Base-by-base conservation (phyloP, 2,113 vertebrate genomes). In the Vireo altiloquus region DNA sequence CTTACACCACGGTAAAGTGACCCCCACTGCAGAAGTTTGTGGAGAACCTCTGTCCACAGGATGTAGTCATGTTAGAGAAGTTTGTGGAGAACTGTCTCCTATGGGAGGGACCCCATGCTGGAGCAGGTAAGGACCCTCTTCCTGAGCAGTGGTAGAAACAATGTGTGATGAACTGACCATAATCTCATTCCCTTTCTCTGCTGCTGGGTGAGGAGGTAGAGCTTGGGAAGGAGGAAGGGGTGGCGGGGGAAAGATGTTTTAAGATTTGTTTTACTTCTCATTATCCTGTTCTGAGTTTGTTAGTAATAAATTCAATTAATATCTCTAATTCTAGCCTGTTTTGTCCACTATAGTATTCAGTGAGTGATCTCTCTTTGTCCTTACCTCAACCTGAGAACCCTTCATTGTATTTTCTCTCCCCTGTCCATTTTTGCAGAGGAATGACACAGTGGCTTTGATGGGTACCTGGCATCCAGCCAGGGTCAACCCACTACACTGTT, bases 101-200 rank as follows among this genome's bases (percentile, higher is more conserved):
- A 10, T 15, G 47, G 30, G 7, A 60, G 4, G 25, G n/a, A 47
- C 39, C 15, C 16, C 30, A 47, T 0, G 0, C 17, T 47, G 25
- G 9, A 61, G 24, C 14, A 64, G 15, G n/a, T n/a, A n/a, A n/a
- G n/a, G n/a, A 61, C 11, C 30, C 24, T 60, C 28, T 53, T 28
- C 30, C 61, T 35, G n/a, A 68, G 9, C n/a, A 27, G 24, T 4
- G 8, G 47, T 14, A 75, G 53, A n/a, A 75, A 47, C 25, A 72
- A 20, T 3, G 4, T 47, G 30, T 53, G 53, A 60, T 31, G 11
- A 60, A 47, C 9, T 10, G n/a, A 68, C 21, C 21, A 30, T 27
- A 76, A 61, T 2, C 5, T 31, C 11, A 18, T 53, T 68, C 24
- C 14, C 39, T 12, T 2, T 46, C 28, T 53, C 39, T 10, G 9